These are phyloP conservation scores for Uria lomvia DNA, from an alignment of 2,113 vertebrate species.

Conservation along the genomic window DNA sequence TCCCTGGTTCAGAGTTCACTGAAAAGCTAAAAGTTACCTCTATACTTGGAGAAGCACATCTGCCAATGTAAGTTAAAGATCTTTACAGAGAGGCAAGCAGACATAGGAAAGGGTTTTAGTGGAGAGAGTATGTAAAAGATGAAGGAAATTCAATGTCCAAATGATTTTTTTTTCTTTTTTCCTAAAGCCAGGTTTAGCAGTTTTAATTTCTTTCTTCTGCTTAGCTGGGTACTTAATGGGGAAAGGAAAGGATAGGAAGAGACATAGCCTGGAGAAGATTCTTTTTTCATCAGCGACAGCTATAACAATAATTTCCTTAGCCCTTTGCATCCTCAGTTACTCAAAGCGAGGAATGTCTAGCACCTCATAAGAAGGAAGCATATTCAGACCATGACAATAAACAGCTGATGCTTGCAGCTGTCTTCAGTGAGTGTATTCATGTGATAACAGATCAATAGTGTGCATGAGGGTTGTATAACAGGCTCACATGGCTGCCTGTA, in stretches of 20 bases:
- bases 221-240: background rate
- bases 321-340: background rate
- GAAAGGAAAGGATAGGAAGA: background rate
- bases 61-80: background rate
- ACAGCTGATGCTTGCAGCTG: background rate
- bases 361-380: background rate
- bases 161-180: rapidly evolving
- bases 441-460: background rate
- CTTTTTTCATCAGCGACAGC: background rate
- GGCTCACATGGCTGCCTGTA: background rate
- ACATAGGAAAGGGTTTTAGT: background rate
- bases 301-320: background rate
- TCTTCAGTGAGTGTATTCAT: background rate
- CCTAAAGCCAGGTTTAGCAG: background rate
- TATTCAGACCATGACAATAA: background rate
- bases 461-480: background rate
- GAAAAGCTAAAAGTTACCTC: background rate
- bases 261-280: background rate
- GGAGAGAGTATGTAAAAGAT: background rate
- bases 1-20: background rate
- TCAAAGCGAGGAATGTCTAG: background rate
- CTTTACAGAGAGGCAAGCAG: background rate
- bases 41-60: background rate
- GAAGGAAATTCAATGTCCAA: background rate
- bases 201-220: background rate